Evolutionary conservation across 1,140 invertebrate species (phyloP), one percentile per base, ranked within the genome.

Genomic region (Leptinotarsa undecemlineata): DNA sequence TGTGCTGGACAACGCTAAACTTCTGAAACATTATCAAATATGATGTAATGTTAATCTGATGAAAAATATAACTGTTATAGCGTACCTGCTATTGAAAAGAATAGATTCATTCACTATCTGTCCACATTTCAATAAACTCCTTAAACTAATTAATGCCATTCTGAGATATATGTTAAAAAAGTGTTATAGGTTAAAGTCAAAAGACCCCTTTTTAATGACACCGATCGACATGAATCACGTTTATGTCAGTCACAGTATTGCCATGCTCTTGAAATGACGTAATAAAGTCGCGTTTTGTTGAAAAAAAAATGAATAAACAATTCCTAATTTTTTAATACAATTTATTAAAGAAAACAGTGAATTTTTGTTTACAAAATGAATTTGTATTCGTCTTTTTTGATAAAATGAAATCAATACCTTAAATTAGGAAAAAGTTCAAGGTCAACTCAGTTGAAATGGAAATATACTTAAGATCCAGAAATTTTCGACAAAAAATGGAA

Each of bases 141-240:
- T 77, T 48, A 79, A 48, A 21, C 75, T 78, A 14, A 80, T 77
- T 74, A 82, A 72, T 68, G 82, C 76, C 81, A 82, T 82, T 75
- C 6, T 57, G 51, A 15, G 17, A 57, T 57, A n/a, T 57, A 14
- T 19, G 15, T 17, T 57, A 57, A 57, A 57, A 19, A 57, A n/a
- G 2, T 57, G 6, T 57, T 57, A 57, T 57, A 57, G 51, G 51
- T 57, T 57, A 57, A 57, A 57, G 33, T 42, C 33, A 42, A 42
- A 42, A 42, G 8, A 42, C 33, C 8, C 33, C 33, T 42, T 42
- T 42, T 42, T 42, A 8, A 33, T 8, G 8, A 11, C 8, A 42
- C 11, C 2, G 33, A 42, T 42, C 33, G 33, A 42, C 33, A 42
- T 42, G 33, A 42, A 42, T 42, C 33, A 42, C 33, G 33, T 42